These are phyloP conservation scores for Pipistrellus pygmaeus DNA, from an alignment of 2,797 vertebrate species.

Conservation along the genomic window DNA sequence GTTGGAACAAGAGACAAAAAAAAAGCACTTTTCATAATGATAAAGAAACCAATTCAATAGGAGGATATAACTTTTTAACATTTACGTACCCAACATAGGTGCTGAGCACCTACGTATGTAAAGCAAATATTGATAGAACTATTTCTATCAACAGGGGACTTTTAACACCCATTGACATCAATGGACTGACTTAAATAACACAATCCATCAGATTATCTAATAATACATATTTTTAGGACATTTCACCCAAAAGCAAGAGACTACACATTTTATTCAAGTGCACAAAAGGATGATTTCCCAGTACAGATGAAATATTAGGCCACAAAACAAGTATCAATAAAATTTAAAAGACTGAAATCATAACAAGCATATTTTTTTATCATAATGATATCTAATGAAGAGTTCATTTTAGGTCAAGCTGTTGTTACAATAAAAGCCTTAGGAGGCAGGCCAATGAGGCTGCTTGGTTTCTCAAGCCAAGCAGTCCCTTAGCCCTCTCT, in stretches of 20 bases:
- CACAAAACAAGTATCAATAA: neutral
- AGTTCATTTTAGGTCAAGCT: too few relatives aligned
- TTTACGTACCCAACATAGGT: neutral
- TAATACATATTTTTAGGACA: neutral
- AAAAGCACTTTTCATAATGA: neutral
- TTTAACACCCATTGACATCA: neutral
- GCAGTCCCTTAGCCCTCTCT: too few relatives aligned
- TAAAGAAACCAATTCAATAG: neutral
- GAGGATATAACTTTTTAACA: neutral
- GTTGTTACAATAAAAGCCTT: too few relatives aligned
- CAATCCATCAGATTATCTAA: neutral
- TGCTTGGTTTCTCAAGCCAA: too few relatives aligned
- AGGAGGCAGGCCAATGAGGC: too few relatives aligned
- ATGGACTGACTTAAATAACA: neutral
- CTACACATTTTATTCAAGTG: neutral
- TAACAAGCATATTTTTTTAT: neutral
- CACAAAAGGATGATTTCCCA: neutral
- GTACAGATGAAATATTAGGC: too few relatives aligned
- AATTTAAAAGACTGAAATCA: neutral
- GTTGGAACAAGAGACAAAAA: neutral
- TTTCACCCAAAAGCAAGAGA: neutral
- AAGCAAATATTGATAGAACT: neutral
- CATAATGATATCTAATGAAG: neutral
- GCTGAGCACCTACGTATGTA: neutral
- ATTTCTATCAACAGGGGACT: neutral